phyloP scores from a whole-genome alignment of 1,140 invertebrate genomes.

The Aplysia californica region DNA sequence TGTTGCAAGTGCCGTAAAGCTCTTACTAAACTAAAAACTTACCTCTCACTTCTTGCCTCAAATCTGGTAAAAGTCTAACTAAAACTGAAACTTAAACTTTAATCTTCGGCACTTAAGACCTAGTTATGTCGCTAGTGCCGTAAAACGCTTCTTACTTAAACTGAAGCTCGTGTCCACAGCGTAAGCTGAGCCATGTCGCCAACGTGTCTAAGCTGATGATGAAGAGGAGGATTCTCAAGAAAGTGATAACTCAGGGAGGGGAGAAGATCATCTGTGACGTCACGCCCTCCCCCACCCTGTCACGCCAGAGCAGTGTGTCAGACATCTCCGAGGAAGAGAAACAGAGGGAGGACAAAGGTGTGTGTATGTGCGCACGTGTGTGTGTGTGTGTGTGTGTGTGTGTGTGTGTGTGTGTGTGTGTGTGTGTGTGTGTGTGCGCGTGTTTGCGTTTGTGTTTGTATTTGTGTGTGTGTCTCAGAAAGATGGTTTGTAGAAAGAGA shows the following conservation, averaged over 20 bases:
- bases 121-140: too few relatives aligned
- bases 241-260: slow-evolving; percentile 51
- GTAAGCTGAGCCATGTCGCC: slow-evolving; percentile 12
- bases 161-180: too few relatives aligned
- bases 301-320: slow-evolving; percentile 47
- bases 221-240: slow-evolving; percentile 50
- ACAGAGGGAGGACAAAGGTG: not conserved
- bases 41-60: too few relatives aligned
- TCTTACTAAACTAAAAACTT: too few relatives aligned
- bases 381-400: not conserved
- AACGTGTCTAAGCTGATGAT: slow-evolving; percentile 43
- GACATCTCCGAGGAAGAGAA: slow-evolving; percentile 41
- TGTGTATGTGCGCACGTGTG: not conserved
- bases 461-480: not conserved
- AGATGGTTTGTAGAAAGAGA: not conserved
- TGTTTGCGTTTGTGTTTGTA: not conserved
- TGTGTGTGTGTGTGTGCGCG: not conserved
- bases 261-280: slow-evolving; percentile 51
- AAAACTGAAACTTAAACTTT: too few relatives aligned
- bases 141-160: too few relatives aligned
- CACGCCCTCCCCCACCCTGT: slow-evolving; percentile 46
- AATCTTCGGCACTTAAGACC: too few relatives aligned
- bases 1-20: too few relatives aligned
- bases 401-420: not conserved
- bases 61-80: too few relatives aligned